Evolutionary conservation across 2,888 invertebrate genomes (phyloP), one percentile per base, ranked within the genome.

Genomic region (Diarsia dahlii): DNA sequence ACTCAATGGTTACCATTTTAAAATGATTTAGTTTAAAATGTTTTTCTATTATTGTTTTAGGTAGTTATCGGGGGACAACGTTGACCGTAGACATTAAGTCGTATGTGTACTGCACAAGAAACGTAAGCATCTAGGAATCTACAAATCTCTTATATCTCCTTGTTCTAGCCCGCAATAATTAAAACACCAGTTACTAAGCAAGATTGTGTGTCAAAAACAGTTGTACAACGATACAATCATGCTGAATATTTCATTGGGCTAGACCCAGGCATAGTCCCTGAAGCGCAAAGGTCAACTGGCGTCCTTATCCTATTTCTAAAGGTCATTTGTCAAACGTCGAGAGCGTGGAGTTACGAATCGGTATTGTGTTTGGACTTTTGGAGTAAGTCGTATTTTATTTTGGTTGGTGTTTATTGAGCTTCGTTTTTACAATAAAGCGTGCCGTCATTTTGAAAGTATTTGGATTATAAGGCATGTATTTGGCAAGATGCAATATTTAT

Each of bases 251-350:
- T 90, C 83, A 90, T 89, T 81, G 76, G 60, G 52, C 78, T 76
- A 83, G 85, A 81, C 80, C 77, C 75, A 79, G 78, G 74, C 68
- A 71, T 50, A 54, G 82, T 85, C 87, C 84, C 86, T 68, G 77
- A 84, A 87, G 84, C 80, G 46, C 78, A 89, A 89, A 91, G 91
- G 91, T 91, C 91, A 90, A 85, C 81, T 86, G 71, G 67, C 89
- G 86, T 88, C 89, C 88, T 86, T 88, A 89, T 90, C 87, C 88
- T 85, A 88, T 88, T 89, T 84, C 80, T 71, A 88, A 90, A 91
- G 91, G 92, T 91, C 89, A 80, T 91, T 91, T 92, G 82, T 90
- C 90, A 91, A 90, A 88, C 85, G 89, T 85, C 80, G 60, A 4
- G 63, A 70, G 28, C 74, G 23, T 64, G n/a, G 85, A 88, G 81